Base-by-base conservation (phyloP, 1,140 invertebrate species). In the Planococcus citri region DNA sequence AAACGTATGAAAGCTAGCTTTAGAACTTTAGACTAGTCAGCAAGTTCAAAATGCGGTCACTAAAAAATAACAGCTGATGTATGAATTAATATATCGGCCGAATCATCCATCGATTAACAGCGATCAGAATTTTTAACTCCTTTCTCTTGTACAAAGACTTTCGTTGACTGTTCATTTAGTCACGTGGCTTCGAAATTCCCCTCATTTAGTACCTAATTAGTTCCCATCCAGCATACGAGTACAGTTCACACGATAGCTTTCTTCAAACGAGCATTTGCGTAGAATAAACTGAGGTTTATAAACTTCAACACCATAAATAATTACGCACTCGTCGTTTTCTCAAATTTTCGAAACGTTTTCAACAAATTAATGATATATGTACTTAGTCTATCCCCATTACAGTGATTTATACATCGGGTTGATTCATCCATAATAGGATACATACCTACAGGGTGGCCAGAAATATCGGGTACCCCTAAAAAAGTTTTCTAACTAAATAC, bases 331-430 rank as follows among this genome's bases (percentile, higher is more conserved):
- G 17, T 17, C 41, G 41, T 20, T 51, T 51, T 51, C 41, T 51
- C 41, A 51, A 51, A 51, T 51, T 51, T 51, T 51, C 41, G 17
- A n/a, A 51, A 51, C 41, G 41, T n/a, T 51, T 51, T 51, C 41
- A 51, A 51, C 41, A 51, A 51, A 51, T 51, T 51, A 51, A n/a
- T 17, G 41, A 51, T 51, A 51, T 51, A n/a, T 51, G 41, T 51
- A n/a, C n/a, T n/a, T n/a, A 17, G 41, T 51, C 41, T 9, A 17
- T 17, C 41, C 41, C 41, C 17, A 51, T 51, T 51, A 51, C 41
- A 51, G 17, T 51, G 41, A 51, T 51, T 51, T 51, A 51, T 51
- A 51, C 17, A 14, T n/a, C n/a, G 41, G 41, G 41, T 51, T 51
- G n/a, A n/a, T 51, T 17, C 41, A 9, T 51, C 41, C 29, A 12